Base-by-base conservation (phyloP, 2,888 invertebrate genomes). In the Gortyna flavago region DNA sequence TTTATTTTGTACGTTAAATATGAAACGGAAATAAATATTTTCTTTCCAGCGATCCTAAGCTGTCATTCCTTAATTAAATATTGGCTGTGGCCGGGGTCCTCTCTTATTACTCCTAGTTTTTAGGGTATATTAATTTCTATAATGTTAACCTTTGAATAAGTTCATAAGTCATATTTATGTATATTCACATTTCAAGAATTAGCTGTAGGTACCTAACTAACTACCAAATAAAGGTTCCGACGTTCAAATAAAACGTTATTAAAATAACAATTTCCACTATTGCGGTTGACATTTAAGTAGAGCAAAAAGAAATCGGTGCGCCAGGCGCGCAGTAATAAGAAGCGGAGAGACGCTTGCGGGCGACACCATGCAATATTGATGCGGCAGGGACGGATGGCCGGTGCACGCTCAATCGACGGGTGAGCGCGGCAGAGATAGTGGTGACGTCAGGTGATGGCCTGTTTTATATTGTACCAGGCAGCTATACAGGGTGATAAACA, bases 321-420 rank as follows among this genome's bases (percentile, higher is more conserved):
- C 92, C 81, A 90, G 90, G 91, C 80, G 84, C 80, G 72, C 89
- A 92, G 89, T 86, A 92, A 89, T 89, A 88, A 86, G 85, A 89
- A 87, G 86, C 88, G 89, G 81, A 86, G 81, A 77, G 87, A 77
- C 79, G 84, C 75, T 79, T 75, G 89, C 80, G 84, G 77, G 77
- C 81, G 87, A 90, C 88, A 86, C 87, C 79, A 81, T 92, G 90
- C 91, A 92, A 92, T 91, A 92, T 92, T 91, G 90, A 93, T 91
- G 90, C 85, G 87, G 81, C 80, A 66, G 77, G 64, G 61, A 78
- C 79, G 76, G 80, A 79, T 85, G 74, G 80, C 74, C 73, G 70
- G 74, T 70, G 77, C 84, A 74, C 67, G 71, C 64, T 59, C 75
- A 80, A 84, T 79, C 71, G 72, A 68, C 72, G 73, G 65, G 61